These are phyloP conservation scores for Temnothorax ravouxi DNA, from an alignment of 2,888 invertebrate species.

Conservation along the genomic window DNA sequence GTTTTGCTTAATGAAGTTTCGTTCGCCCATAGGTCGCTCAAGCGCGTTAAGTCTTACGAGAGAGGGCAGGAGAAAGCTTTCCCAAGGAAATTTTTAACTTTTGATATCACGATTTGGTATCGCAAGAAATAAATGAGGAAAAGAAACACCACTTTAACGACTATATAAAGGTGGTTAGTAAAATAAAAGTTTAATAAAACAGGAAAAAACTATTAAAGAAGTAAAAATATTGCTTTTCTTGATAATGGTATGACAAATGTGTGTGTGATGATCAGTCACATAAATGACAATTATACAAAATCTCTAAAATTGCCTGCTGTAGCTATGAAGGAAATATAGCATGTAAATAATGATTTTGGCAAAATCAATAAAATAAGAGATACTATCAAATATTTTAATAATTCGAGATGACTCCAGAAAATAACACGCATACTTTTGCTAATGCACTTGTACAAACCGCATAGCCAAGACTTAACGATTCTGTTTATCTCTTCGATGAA, in stretches of 20 bases:
- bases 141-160: not conserved
- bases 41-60: not conserved
- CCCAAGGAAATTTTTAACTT: not conserved
- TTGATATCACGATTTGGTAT: not conserved
- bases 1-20: constrained; percentile 19
- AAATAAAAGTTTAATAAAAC: not conserved
- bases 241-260: not conserved
- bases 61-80: constrained; percentile 5
- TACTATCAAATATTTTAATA: not conserved
- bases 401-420: not conserved
- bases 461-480: not conserved
- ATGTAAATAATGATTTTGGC: not conserved
- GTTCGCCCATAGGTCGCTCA: not conserved
- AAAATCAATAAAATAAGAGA: not conserved
- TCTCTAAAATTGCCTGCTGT: too few species aligned
- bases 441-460: not conserved
- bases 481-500: constrained; percentile 5
- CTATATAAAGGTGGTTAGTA: not conserved
- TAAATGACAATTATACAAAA: not conserved
- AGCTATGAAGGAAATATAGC: too few species aligned
- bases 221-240: not conserved
- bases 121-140: not conserved
- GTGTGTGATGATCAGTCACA: not conserved
- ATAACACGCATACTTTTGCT: not conserved
- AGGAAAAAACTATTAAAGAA: not conserved